Evolutionary conservation across 2,113 vertebrate genomes (phyloP), one percentile per base, ranked within the genome.

Genomic region (Pseudopodoces humilis): DNA sequence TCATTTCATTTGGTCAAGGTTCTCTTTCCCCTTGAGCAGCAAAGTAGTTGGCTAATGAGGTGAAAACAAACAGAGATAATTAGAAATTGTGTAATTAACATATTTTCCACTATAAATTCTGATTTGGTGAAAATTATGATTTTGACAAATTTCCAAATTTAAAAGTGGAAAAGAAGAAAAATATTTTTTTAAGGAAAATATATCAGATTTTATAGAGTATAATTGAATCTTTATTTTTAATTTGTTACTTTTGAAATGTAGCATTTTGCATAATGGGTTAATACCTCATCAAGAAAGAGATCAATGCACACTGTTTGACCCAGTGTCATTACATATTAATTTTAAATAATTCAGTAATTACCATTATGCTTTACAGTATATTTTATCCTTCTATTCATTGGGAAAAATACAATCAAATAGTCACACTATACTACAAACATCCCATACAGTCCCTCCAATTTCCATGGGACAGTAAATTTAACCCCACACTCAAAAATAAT

Each of bases 41-140:
- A 69, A 78, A 89, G 28, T 47, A 93, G 71, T 83, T 39, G 91
- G 28, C 65, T 92, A 92, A 96, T 95, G 85, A 95, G 43, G 76
- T 92, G 79, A 90, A 96, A 95, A 86, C 19, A 94, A 96, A 64
- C n/a, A 85, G 10, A n/a, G 15, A 69, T 80, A 85, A 90, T 94
- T 90, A 88, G 58, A 88, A 80, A 72, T 69, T 46, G 8, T 72
- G 43, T 53, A 69, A 92, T 92, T 88, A 93, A 62, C 50, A 50
- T 80, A 90, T 86, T 93, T 95, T 60, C 50, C n/a, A 69, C 28
- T 76, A 16, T 80, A 96, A 96, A 94, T 83, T 91, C 58, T 85
- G 16, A 65, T 80, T 65, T 94, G 4, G 31, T 69, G 47, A 68
- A 86, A 92, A 93, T 50, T 4, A 56, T 18, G 10, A 1, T 83